Base-by-base conservation (phyloP, 2,797 vertebrate species). In the Micrastur ruficollis region DNA sequence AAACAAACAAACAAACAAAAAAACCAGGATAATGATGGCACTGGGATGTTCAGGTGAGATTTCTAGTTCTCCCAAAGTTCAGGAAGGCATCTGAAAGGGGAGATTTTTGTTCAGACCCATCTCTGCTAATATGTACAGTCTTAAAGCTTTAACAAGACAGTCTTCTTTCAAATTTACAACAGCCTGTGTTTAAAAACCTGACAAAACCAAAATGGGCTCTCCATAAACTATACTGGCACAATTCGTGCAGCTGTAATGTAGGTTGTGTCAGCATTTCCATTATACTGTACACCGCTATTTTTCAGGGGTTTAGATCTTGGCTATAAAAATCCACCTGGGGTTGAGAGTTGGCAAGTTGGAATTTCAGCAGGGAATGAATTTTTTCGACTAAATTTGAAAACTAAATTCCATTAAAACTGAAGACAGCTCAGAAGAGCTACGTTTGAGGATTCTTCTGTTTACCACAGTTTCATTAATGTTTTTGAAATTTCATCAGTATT, bases 101-200 rank as follows among this genome's bases (percentile, higher is more conserved):
- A 73, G 31, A 58, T 83, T 76, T 61, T 79, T 55, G 27, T 94
- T 87, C 76, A 83, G 46, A 27, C 46, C 61, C 62, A 55, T 74
- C 90, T 75, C 93, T 93, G 72, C 89, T 95, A 97, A 97, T 97
- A 96, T 52, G 93, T 72, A 95, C 88, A 89, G 86, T 67, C 90
- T 95, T 46, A 95, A 97, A 97, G 97, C 90, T 84, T 92, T 95
- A 97, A 97, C 96, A 97, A 97, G 98, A 97, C 96, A 96, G 96
- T 90, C 92, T 93, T 97, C 97, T 96, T 96, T 97, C 97, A 98
- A 98, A 98, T 98, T 98, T 98, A 98, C 97, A 98, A 85, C 97
- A 94, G 98, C 53, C 96, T 97, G 82, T 98, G 98, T 98, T 98
- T 97, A 98, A 98, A 98, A 98, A 98, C 98, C 98, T 98, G 98